phyloP scores from a whole-genome alignment of 2,888 invertebrate species.

The Orthonychiurus folsomi region DNA sequence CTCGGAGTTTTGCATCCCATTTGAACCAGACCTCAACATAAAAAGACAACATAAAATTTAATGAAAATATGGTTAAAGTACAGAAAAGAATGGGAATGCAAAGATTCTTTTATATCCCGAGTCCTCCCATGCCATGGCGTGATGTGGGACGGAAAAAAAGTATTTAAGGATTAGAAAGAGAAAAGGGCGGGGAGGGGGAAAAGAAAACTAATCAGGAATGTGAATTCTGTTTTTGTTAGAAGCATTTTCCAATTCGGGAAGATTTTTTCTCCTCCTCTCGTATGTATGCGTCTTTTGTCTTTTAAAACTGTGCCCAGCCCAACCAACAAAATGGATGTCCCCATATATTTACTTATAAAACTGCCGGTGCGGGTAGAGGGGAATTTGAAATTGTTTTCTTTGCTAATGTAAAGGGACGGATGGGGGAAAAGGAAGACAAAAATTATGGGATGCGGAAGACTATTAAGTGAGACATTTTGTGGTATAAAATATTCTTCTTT shows the following conservation, averaged over 20 bases:
- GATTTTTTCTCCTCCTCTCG: too few species aligned
- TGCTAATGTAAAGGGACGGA: conserved; percentile 32
- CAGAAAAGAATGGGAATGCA: too few species aligned
- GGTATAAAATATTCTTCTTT: conserved; percentile 34
- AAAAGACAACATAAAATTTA: neutral
- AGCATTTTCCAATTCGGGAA: neutral
- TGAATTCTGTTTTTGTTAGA: conserved; percentile 13
- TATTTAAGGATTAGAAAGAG: neutral
- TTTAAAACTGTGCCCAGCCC: too few species aligned
- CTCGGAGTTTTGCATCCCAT: too few species aligned
- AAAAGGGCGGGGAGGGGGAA: conserved; percentile 2
- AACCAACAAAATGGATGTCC: too few species aligned
- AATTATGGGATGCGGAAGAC: conserved; percentile 31
- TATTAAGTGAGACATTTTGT: conserved; percentile 30
- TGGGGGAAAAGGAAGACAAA: conserved; percentile 7
- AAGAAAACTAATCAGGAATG: conserved; percentile 5
- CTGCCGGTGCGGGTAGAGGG: neutral
- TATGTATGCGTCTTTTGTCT: too few species aligned
- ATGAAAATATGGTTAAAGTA: neutral
- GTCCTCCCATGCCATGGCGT: too few species aligned
- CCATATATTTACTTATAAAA: neutral
- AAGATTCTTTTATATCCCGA: too few species aligned
- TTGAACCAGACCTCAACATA: too few species aligned
- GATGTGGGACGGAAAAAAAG: neutral
- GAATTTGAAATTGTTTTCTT: conserved; percentile 24